Conservation (phyloP, 2,888 invertebrate genomes). For the Erebia epiphron region DNA sequence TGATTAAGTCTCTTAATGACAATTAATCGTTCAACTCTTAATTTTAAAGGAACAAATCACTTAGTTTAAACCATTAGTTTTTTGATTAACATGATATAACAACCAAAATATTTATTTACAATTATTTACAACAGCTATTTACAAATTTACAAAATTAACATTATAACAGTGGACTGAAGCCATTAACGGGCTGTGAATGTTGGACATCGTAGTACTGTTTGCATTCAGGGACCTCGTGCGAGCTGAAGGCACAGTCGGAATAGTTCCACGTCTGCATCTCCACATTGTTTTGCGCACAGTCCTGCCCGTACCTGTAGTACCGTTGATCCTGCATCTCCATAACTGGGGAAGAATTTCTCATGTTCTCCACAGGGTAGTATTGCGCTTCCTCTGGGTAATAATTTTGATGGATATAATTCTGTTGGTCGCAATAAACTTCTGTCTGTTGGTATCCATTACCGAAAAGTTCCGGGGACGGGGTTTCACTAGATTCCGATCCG, state of each 20-base stretch:
- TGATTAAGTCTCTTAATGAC: conserved; percentile 31
- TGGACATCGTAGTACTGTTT: conserved; percentile 69
- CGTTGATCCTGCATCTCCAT: conserved; percentile 68
- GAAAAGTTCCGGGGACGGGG: conserved; percentile 82
- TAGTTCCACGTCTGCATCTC: conserved; percentile 71
- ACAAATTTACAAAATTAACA: conserved; percentile 46
- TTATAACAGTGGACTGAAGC: conserved; percentile 69
- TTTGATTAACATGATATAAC: conserved; percentile 39
- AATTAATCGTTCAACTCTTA: conserved; percentile 30
- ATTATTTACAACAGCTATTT: conserved; percentile 52
- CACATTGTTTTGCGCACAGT: conserved; percentile 61
- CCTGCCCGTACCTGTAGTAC: conserved; percentile 68
- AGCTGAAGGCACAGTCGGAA: conserved; percentile 65
- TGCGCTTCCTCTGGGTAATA: conserved; percentile 75
- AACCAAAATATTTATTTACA: conserved; percentile 51
- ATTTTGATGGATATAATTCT: conserved; percentile 61
- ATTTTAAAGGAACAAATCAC: conserved; percentile 38
- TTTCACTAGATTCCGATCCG: conserved; percentile 79
- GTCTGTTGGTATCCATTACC: conserved; percentile 67
- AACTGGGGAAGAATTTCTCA: conserved; percentile 60
- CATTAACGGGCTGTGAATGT: conserved; percentile 62
- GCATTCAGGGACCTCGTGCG: conserved; percentile 60
- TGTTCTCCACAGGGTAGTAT: conserved; percentile 65
- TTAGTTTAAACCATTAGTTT: conserved; percentile 25
- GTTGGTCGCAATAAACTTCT: conserved; percentile 70